These are phyloP conservation scores for Eptatretus atami DNA, from an alignment of 2,797 vertebrate species.

Conservation along the genomic window DNA sequence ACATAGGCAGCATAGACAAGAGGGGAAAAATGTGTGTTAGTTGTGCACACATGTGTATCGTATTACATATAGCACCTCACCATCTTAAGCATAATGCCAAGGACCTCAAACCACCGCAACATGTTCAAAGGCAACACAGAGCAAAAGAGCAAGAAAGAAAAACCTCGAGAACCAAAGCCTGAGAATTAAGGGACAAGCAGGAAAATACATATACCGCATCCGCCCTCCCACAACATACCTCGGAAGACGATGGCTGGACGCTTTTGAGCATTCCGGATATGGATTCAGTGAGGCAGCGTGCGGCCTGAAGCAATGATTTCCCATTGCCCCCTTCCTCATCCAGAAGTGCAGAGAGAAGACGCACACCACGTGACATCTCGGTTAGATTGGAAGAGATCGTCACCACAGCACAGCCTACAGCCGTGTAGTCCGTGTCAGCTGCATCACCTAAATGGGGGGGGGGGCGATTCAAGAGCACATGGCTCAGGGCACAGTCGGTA, in stretches of 20 bases:
- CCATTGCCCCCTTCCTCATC: conserved; percentile 69
- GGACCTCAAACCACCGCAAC: too few relatives aligned
- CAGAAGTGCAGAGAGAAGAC: conserved; percentile 61
- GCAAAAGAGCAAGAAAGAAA: too few relatives aligned
- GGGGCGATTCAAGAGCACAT: not conserved
- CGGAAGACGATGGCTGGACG: conserved; percentile 50
- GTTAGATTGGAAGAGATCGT: conserved; percentile 96
- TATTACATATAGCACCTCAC: too few relatives aligned
- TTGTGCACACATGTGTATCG: too few relatives aligned
- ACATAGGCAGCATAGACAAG: too few relatives aligned
- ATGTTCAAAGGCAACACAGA: too few relatives aligned
- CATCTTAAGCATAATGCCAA: too few relatives aligned
- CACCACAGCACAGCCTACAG: conserved; percentile 74
- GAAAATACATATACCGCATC: too few relatives aligned
- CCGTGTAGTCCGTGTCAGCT: conserved; percentile 78
- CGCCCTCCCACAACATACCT: conserved; percentile 21
- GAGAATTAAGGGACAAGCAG: too few relatives aligned
- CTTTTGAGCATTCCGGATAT: conserved; percentile 75
- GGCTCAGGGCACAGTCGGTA: not conserved
- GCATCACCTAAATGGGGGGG: conserved; percentile 33
- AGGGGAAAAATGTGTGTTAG: too few relatives aligned
- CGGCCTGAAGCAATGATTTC: conserved; percentile 56
- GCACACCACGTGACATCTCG: conserved; percentile 91
- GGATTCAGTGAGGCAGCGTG: conserved; percentile 55
- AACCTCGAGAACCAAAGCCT: too few relatives aligned